phyloP scores from a whole-genome alignment of 2,113 vertebrate genomes.

The Lepus timidus region DNA sequence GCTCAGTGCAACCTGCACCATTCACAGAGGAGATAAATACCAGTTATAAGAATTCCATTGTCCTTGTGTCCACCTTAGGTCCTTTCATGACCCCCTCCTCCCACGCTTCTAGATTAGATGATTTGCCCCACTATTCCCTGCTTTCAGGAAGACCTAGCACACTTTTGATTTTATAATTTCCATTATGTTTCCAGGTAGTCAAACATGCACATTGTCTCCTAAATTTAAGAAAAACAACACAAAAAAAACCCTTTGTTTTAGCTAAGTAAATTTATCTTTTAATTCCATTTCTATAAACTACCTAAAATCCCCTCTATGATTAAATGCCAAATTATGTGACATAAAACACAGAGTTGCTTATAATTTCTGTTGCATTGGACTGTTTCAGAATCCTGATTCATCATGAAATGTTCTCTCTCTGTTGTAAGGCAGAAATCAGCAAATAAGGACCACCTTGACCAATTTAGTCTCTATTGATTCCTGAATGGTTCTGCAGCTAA shows the following conservation, averaged over 20 bases:
- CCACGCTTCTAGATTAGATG: background rate
- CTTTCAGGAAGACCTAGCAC: background rate
- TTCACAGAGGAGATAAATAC: background rate
- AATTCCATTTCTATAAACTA: too few species aligned
- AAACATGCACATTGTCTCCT: background rate
- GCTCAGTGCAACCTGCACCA: background rate
- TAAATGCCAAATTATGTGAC: too few species aligned
- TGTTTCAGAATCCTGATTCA: background rate
- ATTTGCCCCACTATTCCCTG: background rate
- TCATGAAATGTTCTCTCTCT: background rate
- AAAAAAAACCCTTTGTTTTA: background rate
- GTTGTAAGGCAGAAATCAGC: background rate
- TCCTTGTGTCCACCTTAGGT: background rate
- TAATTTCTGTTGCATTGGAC: background rate
- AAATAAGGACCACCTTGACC: background rate
- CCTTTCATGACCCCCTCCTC: background rate
- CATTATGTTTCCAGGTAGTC: background rate
- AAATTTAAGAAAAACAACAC: background rate
- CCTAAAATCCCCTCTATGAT: too few species aligned
- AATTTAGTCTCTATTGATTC: background rate
- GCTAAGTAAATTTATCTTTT: too few species aligned
- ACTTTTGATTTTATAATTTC: background rate
- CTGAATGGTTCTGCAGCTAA: background rate
- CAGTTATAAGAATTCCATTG: background rate
- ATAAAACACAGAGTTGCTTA: background rate